Evolutionary conservation across 2,113 vertebrate species (phyloP).

Genomic region (Euleptes europaea): DNA sequence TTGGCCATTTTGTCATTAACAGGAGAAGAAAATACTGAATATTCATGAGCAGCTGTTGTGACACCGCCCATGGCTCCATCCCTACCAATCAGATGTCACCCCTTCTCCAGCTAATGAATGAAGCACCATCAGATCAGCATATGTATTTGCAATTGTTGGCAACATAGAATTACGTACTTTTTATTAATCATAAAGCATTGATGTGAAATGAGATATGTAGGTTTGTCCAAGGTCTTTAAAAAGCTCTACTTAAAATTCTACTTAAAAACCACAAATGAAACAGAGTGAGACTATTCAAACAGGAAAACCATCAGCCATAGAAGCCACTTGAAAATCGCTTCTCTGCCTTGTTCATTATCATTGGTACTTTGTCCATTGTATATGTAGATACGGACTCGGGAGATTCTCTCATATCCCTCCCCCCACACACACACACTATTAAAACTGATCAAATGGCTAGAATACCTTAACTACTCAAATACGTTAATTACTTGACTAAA

Average conservation of each 20-base stretch:
- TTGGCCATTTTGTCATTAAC: too few relatives aligned
- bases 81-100: conserved; percentile 52
- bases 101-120: conserved; percentile 10
- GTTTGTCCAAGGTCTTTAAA: too few relatives aligned
- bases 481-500: background rate
- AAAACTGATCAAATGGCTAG: background rate
- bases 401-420: background rate
- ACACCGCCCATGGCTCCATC: conserved; percentile 49
- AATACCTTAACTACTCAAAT: too few relatives aligned
- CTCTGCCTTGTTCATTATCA: background rate
- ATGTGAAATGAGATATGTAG: too few relatives aligned
- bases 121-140: background rate
- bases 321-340: background rate
- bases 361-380: too few relatives aligned
- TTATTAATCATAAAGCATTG: too few relatives aligned
- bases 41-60: conserved; percentile 79
- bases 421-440: background rate
- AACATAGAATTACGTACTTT: too few relatives aligned
- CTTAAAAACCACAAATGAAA: too few relatives aligned
- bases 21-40: too few relatives aligned
- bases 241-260: too few relatives aligned
- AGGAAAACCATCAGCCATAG: background rate
- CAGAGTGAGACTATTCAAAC: background rate
- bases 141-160: too few relatives aligned
- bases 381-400: background rate